Evolutionary conservation across 2,888 invertebrate genomes (phyloP).

Genomic region (Elegia similella): DNA sequence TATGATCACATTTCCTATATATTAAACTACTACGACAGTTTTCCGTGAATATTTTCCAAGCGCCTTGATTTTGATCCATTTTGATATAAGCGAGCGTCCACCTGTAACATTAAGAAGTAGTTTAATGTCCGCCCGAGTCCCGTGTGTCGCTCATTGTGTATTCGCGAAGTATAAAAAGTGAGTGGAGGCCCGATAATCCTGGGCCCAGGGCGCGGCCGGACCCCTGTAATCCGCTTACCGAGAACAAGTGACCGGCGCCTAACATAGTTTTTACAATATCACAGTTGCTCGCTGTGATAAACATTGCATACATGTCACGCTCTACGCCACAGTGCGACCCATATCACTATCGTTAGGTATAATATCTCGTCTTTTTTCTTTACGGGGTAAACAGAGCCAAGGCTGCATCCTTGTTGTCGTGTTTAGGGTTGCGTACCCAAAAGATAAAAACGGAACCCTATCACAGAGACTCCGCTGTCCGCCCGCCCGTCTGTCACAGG

Average conservation of each 20-base stretch:
- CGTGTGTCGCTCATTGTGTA: conserved; percentile 6
- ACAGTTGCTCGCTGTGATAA: neutral
- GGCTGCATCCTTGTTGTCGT: too few relatives aligned
- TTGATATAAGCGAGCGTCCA: neutral
- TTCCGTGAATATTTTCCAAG: neutral
- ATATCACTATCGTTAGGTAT: too few relatives aligned
- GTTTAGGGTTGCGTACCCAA: too few relatives aligned
- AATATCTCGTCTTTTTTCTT: too few relatives aligned
- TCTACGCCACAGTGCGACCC: neutral
- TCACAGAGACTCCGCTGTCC: too few relatives aligned
- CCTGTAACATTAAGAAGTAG: neutral
- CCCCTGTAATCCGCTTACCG: conserved; percentile 8
- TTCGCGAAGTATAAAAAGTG: conserved; percentile 3
- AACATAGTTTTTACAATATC: neutral
- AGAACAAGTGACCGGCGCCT: neutral
- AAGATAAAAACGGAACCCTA: too few relatives aligned
- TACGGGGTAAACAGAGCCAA: too few relatives aligned
- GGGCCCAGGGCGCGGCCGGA: neutral
- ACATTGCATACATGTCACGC: neutral
- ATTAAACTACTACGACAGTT: too few relatives aligned
- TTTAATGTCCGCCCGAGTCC: neutral
- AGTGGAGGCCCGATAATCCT: neutral
- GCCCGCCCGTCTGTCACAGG: too few relatives aligned
- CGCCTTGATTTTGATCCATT: neutral
- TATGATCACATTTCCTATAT: too few relatives aligned